Evolutionary conservation across 2,113 vertebrate species (phyloP).

Genomic region (Takifugu bimaculatus): DNA sequence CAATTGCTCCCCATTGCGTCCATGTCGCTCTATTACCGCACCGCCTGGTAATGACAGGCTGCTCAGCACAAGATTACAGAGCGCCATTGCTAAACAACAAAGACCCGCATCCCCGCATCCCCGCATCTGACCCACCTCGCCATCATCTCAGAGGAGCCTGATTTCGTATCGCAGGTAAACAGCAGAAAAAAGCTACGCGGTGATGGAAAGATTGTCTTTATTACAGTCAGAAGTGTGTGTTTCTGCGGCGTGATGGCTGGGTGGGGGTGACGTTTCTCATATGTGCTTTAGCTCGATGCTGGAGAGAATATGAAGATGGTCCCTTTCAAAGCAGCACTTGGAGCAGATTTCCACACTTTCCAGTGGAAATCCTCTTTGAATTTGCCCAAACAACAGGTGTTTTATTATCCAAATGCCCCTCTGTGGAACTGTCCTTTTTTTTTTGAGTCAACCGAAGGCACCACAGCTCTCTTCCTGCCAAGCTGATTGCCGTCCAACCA

Average conservation of each 20-base stretch:
- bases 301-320: neutral
- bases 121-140: constrained; percentile 60
- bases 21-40: constrained; percentile 77
- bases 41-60: constrained; percentile 77
- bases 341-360: constrained; percentile 15
- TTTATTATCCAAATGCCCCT: constrained; percentile 37
- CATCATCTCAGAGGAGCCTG: constrained; percentile 64
- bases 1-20: constrained; percentile 80
- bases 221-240: constrained; percentile 30
- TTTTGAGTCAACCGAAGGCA: constrained; percentile 47
- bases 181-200: constrained; percentile 43
- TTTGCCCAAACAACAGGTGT: constrained; percentile 64
- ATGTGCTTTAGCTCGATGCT: too few species aligned
- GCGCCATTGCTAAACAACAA: constrained; percentile 69
- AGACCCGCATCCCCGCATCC: constrained; percentile 64
- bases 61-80: constrained; percentile 74
- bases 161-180: constrained; percentile 62
- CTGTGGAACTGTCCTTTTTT: constrained; percentile 61
- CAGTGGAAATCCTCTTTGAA: constrained; percentile 46
- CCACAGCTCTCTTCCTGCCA: constrained; percentile 60
- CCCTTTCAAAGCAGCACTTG: constrained; percentile 13
- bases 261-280: constrained; percentile 2
- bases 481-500: constrained; percentile 66
- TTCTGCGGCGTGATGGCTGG: constrained; percentile 48
- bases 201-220: constrained; percentile 51